Conservation (phyloP, 2,797 vertebrate genomes). For the Potorous gilbertii region DNA sequence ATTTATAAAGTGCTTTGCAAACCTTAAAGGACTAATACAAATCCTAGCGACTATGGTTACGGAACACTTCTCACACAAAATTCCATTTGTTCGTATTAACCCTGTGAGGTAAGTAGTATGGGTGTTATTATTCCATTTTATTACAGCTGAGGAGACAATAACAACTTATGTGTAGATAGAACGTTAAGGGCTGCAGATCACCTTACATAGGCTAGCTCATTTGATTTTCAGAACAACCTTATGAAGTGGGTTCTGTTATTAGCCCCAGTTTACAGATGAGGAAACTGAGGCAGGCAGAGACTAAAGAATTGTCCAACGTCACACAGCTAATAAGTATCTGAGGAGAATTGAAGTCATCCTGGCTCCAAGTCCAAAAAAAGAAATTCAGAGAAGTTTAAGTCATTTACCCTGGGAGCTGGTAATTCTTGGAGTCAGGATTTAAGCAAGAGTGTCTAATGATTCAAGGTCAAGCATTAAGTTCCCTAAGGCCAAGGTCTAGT, state of each 20-base stretch:
- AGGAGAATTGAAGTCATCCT: not conserved
- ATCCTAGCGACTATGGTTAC: not conserved
- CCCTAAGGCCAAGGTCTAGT: not conserved
- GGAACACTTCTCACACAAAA: not conserved
- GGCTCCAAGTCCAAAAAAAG: not conserved
- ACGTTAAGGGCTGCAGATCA: not conserved
- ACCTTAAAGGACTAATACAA: not conserved
- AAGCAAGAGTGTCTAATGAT: not conserved
- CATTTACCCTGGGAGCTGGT: not conserved
- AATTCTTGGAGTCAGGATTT: not conserved
- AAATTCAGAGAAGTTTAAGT: not conserved
- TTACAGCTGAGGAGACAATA: not conserved
- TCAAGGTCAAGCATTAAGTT: not conserved
- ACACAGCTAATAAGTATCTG: not conserved
- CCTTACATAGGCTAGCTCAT: not conserved
- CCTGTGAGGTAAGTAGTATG: not conserved
- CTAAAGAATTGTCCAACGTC: not conserved
- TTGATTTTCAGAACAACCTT: not conserved
- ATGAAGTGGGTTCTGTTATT: not conserved
- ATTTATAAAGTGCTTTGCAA: not conserved
- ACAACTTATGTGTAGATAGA: not conserved
- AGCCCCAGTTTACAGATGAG: not conserved
- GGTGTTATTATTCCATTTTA: not conserved
- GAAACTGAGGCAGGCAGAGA: not conserved
- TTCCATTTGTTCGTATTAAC: not conserved